Conservation (phyloP, 2,888 invertebrate species). For the Lobophora halterata region DNA sequence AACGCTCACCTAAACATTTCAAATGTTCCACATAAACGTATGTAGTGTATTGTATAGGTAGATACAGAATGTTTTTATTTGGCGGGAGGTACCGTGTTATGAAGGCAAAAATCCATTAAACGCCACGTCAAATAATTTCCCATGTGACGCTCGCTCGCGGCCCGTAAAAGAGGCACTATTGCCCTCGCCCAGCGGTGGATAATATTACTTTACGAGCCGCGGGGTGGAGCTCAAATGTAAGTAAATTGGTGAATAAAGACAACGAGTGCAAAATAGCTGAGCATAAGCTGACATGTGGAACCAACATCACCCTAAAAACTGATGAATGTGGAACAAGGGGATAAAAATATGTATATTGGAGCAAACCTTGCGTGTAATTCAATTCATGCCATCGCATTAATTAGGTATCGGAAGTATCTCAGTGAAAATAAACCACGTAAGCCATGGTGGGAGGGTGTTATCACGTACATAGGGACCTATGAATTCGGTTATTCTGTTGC, state of each 20-base stretch:
- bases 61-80: slow-evolving; percentile 66
- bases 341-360: background rate
- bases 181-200: slow-evolving; percentile 75
- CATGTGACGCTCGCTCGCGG: slow-evolving; percentile 78
- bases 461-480: slow-evolving; percentile 12
- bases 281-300: slow-evolving; percentile 19
- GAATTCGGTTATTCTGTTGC: slow-evolving; percentile 20
- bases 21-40: slow-evolving; percentile 40
- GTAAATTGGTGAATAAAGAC: slow-evolving; percentile 79
- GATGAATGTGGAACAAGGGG: background rate
- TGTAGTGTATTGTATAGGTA: slow-evolving; percentile 46
- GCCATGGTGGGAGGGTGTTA: slow-evolving; percentile 3
- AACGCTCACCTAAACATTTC: slow-evolving; percentile 33
- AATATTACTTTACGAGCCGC: slow-evolving; percentile 79
- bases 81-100: slow-evolving; percentile 76
- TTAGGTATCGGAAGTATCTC: slow-evolving; percentile 6
- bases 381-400: slow-evolving; percentile 19
- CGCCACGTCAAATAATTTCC: slow-evolving; percentile 81
- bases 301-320: slow-evolving; percentile 8
- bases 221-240: slow-evolving; percentile 72
- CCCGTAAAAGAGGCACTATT: slow-evolving; percentile 80
- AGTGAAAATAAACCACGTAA: slow-evolving; percentile 9
- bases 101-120: slow-evolving; percentile 81
- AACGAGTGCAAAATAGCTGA: slow-evolving; percentile 45
- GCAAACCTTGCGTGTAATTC: slow-evolving; percentile 7